Base-by-base conservation (phyloP, 2,797 vertebrate species). In the Australoheros facetus region DNA sequence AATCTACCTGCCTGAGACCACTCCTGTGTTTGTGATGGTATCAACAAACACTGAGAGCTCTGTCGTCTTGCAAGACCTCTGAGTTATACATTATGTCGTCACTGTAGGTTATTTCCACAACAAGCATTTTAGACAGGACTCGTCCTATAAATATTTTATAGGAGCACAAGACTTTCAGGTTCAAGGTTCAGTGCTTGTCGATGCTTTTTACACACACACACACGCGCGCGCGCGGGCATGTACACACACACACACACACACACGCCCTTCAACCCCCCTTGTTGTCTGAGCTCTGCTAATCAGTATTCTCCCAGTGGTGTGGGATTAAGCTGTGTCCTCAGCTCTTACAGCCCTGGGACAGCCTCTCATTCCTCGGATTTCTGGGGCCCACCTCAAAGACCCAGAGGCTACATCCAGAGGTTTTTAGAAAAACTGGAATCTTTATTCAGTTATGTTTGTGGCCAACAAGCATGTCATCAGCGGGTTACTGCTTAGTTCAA, bases 11-110 rank as follows among this genome's bases (percentile, higher is more conserved):
- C 82, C 76, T 59, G 4, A 69, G 59, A 85, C 80, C 83, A 79
- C 85, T 90, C 82, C 83, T 88, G 79, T 90, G 75, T 90, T 86
- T 89, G 78, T 84, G 82, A 58, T 86, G 81, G 74, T 82, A 70
- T 39, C 45, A 34, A 57, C 57, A 34, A 55, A 54, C 19, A 14
- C 23, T 12, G 19, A 87, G 87, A 90, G 90, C 82, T 89, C 87
- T 84, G 85, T 85, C 87, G 60, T 83, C 91, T 82, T 89, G 88
- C 85, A 34, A 81, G 79, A 71, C 39, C 69, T 81, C 60, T 77
- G 56, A 74, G 28, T 76, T 37, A 42, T 37, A 11, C 70, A 45
- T 4, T 1, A 30, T 88, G 69, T 66, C 81, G 42, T 90, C 84
- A 86, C 3, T 55, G 69, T 69, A 10, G 54, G 56, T 81, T 84